Evolutionary conservation across 1,140 invertebrate species (phyloP).

Genomic region (Bombyx mandarina): DNA sequence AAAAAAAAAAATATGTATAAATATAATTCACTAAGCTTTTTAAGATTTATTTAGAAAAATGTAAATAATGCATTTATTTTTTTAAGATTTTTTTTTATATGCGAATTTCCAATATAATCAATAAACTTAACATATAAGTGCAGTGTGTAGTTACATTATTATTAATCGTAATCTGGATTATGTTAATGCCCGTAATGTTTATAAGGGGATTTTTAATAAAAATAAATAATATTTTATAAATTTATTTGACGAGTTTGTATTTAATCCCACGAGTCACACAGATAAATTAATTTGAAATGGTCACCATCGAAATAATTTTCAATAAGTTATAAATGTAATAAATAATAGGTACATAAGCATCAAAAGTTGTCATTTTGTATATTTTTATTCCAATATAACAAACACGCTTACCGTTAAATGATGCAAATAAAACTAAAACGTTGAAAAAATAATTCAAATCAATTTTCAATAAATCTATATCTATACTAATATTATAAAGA

Average conservation of each 20-base stretch:
- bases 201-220: constrained; percentile 32
- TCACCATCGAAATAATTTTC: no score
- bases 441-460: no score
- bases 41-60: constrained; percentile 31
- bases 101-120: constrained; percentile 32
- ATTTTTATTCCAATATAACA: no score
- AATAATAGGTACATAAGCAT: no score
- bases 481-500: no score
- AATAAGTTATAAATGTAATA: no score
- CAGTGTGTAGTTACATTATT: constrained; percentile 45
- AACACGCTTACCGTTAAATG: no score
- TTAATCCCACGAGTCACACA: no score
- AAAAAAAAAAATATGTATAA: constrained; percentile 22
- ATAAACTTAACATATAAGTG: constrained; percentile 33
- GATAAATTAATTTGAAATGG: no score
- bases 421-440: no score
- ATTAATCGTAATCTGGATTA: constrained; percentile 44
- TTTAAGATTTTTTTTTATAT: constrained; percentile 53
- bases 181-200: constrained; percentile 40
- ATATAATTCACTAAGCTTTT: constrained; percentile 35
- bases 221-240: constrained; percentile 65
- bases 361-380: no score
- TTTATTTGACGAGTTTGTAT: constrained; percentile 4
- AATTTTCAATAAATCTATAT: no score
- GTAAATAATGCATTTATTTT: constrained; percentile 66